Percentiles rank a stretch among this genome's conserved stretches.
These are phyloP conservation scores for Sciaenops ocellatus DNA, from an alignment of 2,797 vertebrate species.

Conservation along the genomic window DNA sequence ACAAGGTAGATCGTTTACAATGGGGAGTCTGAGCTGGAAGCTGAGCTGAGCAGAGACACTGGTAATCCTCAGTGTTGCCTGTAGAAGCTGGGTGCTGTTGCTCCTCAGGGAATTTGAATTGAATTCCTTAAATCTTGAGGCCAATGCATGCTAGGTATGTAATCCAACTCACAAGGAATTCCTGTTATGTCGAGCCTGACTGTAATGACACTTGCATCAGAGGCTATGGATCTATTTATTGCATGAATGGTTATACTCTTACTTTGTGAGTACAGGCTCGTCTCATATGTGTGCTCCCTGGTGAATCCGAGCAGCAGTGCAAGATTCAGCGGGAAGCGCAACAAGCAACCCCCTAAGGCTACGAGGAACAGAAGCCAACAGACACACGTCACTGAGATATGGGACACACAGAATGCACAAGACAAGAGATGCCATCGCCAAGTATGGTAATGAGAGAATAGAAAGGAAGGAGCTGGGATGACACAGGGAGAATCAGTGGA, in stretches of 20 bases:
- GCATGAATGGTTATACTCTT: slow-evolving; percentile 32
- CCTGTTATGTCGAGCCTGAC: slow-evolving; percentile 21
- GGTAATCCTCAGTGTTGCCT: slow-evolving; percentile 38
- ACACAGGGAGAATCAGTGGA: slow-evolving; percentile 4
- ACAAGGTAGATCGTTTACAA: slow-evolving; percentile 19
- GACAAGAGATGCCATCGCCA: slow-evolving; percentile 42
- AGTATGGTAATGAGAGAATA: slow-evolving; percentile 58
- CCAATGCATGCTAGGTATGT: slow-evolving; percentile 28
- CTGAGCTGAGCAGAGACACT: slow-evolving; percentile 40
- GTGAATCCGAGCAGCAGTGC: slow-evolving; percentile 46
- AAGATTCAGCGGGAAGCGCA: slow-evolving; percentile 42
- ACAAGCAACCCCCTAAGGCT: slow-evolving; percentile 58
- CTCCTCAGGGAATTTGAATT: slow-evolving; percentile 34
- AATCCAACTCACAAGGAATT: slow-evolving; percentile 38
- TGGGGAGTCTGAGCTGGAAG: slow-evolving; percentile 26
- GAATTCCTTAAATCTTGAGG: slow-evolving; percentile 33
- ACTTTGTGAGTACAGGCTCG: slow-evolving; percentile 32
- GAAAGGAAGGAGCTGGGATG: slow-evolving; percentile 7
- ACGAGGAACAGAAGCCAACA: slow-evolving; percentile 50
- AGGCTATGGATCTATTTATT: slow-evolving; percentile 34
- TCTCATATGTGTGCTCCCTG: slow-evolving; percentile 27
- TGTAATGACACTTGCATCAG: slow-evolving; percentile 32
- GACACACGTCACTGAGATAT: slow-evolving; percentile 37
- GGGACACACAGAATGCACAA: slow-evolving; percentile 46
- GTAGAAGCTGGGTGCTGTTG: slow-evolving; percentile 10